Percentiles rank a stretch among this genome's conserved stretches.
phyloP scores from a whole-genome alignment of 2,888 invertebrate species.

The Drosophila algonquin region DNA sequence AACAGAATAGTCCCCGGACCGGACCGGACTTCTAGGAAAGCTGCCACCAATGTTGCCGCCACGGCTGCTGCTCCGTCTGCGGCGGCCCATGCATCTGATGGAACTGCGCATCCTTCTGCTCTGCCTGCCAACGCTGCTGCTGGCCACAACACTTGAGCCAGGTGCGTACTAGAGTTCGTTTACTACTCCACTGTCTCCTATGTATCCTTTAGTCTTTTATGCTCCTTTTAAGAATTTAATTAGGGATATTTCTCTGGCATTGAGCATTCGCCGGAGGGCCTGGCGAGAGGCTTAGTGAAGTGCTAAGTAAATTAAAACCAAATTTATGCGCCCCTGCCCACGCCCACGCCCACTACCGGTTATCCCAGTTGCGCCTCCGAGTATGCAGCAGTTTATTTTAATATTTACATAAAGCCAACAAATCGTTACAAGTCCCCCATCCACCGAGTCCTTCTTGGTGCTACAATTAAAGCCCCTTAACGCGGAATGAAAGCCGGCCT shows the following conservation, averaged over 20 bases:
- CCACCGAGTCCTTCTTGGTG: conserved; percentile 8
- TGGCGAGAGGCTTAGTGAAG: conserved; percentile 42
- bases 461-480: conserved; percentile 41
- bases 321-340: conserved; percentile 46
- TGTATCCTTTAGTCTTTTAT: neutral
- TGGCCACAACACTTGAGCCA: conserved; percentile 84
- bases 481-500: conserved; percentile 11
- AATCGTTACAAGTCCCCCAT: conserved; percentile 27
- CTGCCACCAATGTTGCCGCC: conserved; percentile 75
- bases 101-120: conserved; percentile 84
- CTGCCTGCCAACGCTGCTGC: conserved; percentile 84
- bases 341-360: too few species aligned
- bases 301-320: conserved; percentile 70
- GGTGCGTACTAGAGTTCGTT: conserved; percentile 72
- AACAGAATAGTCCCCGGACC: conserved; percentile 7
- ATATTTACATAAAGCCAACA: conserved; percentile 60
- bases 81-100: conserved; percentile 81
- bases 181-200: neutral
- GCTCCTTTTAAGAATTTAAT: conserved; percentile 49
- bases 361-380: conserved; percentile 21
- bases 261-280: conserved; percentile 2
- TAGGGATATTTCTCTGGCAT: conserved; percentile 46
- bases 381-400: conserved; percentile 64
- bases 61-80: conserved; percentile 72
- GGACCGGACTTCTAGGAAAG: conserved; percentile 10